These are phyloP conservation scores for Euthynnus affinis DNA, from an alignment of 2,797 vertebrate species.

Conservation along the genomic window DNA sequence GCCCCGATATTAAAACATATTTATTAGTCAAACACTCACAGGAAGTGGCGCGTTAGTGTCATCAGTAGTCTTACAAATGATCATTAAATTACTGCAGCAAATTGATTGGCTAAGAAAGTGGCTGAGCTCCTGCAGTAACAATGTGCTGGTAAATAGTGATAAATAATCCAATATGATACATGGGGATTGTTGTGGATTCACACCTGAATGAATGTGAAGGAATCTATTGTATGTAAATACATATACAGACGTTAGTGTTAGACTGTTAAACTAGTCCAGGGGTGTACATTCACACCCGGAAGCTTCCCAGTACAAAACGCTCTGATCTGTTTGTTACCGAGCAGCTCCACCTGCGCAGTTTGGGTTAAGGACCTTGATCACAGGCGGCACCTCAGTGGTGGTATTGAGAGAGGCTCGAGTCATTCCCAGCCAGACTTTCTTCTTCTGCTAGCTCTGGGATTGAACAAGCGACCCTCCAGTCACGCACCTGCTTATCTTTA, in stretches of 20 bases:
- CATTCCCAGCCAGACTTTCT: background rate
- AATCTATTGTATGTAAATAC: background rate
- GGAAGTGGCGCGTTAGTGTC: background rate
- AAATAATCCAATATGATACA: background rate
- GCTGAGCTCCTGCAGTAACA: background rate
- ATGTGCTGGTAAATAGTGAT: background rate
- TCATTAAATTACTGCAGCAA: background rate
- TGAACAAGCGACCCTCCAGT: background rate
- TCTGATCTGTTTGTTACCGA: background rate
- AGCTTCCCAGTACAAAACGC: background rate
- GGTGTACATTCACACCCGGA: too few relatives aligned
- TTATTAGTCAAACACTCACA: background rate
- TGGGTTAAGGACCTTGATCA: background rate
- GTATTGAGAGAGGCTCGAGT: background rate
- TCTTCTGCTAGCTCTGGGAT: background rate
- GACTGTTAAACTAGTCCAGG: too few relatives aligned
- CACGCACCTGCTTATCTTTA: background rate
- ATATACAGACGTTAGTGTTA: background rate
- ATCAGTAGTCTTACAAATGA: background rate
- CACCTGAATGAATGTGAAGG: background rate
- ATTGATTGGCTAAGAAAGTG: background rate
- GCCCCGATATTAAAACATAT: background rate
- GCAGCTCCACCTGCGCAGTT: too few relatives aligned
- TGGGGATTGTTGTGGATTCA: background rate
- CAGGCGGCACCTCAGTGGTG: background rate